These are phyloP conservation scores for Pteropus alecto DNA, from an alignment of 2,113 vertebrate genomes.

Conservation along the genomic window DNA sequence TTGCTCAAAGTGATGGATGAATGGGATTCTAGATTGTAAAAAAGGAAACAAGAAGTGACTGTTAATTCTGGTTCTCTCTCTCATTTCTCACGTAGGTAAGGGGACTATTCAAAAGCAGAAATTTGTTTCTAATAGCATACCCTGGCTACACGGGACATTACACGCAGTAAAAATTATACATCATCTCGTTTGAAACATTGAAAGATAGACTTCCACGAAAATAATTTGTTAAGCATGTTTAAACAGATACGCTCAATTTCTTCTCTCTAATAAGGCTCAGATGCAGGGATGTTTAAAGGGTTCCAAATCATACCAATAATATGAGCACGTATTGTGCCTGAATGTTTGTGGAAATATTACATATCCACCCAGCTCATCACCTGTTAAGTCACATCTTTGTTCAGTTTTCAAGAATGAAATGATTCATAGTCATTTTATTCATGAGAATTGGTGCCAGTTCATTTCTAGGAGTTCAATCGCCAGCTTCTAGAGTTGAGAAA, in stretches of 20 bases:
- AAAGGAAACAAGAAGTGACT: background rate
- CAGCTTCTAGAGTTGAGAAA: slow-evolving; percentile 49
- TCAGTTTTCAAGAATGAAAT: slow-evolving; percentile 70
- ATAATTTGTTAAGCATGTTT: slow-evolving; percentile 20
- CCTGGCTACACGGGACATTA: background rate
- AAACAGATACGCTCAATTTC: slow-evolving; percentile 37
- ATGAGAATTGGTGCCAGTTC: slow-evolving; percentile 49
- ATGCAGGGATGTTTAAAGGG: background rate
- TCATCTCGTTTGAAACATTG: slow-evolving; percentile 5
- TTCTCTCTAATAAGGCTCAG: background rate
- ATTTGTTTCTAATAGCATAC: background rate
- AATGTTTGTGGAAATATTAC: slow-evolving; percentile 57
- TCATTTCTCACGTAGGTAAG: background rate
- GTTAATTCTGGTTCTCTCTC: background rate
- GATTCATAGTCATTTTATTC: slow-evolving; percentile 70
- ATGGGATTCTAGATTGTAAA: background rate
- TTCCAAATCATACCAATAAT: background rate
- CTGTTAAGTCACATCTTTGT: slow-evolving; percentile 72
- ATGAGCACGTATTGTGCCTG: background rate
- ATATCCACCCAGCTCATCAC: slow-evolving; percentile 61
- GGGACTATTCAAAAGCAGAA: background rate
- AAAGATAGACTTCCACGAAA: background rate
- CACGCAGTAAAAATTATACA: background rate
- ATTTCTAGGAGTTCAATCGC: slow-evolving; percentile 42
- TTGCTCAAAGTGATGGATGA: background rate